Percentiles rank a stretch among this genome's conserved stretches.
Conservation (phyloP, 1,140 invertebrate species). For the Meloidogyne hapla region DNA sequence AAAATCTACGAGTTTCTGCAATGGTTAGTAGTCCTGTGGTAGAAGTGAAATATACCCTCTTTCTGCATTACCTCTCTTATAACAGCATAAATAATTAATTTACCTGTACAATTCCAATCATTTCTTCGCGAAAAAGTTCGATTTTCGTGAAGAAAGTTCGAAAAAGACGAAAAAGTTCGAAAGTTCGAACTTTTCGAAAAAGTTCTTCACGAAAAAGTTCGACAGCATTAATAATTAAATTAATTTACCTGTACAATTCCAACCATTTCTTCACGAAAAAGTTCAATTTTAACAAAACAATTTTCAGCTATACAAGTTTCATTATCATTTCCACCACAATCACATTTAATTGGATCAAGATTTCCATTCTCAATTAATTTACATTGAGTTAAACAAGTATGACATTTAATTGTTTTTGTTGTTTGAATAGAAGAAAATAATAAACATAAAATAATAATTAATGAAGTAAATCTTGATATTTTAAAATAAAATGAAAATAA, state of each 20-base stretch:
- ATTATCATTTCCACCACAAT: constrained; percentile 35
- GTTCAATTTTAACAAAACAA: constrained; percentile 61
- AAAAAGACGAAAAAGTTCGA: no score
- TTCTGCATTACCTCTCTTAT: no score
- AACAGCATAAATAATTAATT: no score
- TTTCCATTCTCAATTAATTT: constrained; percentile 44
- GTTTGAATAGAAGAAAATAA: not conserved
- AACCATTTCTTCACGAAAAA: constrained; percentile 54
- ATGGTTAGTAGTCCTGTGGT: no score
- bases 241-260: constrained; percentile 63
- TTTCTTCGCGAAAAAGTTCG: constrained; percentile 56
- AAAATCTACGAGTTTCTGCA: no score
- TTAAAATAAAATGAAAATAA: not conserved
- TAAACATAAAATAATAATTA: not conserved
- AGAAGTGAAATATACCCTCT: no score
- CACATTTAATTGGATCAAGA: constrained; percentile 41
- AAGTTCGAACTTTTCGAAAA: no score
- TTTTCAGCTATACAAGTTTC: constrained; percentile 50
- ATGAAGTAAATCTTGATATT: not conserved
- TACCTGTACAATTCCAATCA: constrained; percentile 62
- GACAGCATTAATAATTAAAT: no score
- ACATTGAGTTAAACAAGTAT: constrained; percentile 50
- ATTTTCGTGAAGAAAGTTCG: no score
- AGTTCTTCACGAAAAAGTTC: no score
- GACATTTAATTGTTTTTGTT: constrained; percentile 25